A percentile compares a stretch with the other conserved stretches of the same genome.
Conservation (phyloP, 92 coral and sea anemone species). For the Virgularia gustaviana region DNA sequence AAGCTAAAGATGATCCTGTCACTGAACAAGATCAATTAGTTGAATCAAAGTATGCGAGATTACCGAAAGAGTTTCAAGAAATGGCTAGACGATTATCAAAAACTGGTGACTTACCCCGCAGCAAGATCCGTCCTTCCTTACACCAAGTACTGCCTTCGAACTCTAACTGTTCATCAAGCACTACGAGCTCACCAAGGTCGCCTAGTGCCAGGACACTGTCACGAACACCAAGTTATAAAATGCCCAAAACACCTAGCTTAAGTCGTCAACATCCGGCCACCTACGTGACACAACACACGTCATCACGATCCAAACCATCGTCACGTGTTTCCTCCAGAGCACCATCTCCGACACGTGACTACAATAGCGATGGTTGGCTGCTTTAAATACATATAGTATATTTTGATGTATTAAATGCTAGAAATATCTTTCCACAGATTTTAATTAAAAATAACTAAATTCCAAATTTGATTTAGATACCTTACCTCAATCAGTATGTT, state of each 20-base stretch:
- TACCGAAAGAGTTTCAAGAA: slow-evolving; percentile 92
- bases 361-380: slow-evolving; percentile 6
- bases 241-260: slow-evolving; percentile 78
- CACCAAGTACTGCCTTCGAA: slow-evolving; percentile 39
- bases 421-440: neutral
- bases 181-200: slow-evolving; percentile 41
- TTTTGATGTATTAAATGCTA: neutral
- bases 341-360: slow-evolving; percentile 57
- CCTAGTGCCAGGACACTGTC: slow-evolving; percentile 57
- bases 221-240: slow-evolving; percentile 70
- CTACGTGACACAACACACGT: slow-evolving; percentile 72
- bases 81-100: slow-evolving; percentile 89
- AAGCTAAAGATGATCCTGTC: neutral
- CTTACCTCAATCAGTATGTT: too few species aligned
- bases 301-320: slow-evolving; percentile 73
- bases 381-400: neutral
- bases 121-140: slow-evolving; percentile 37
- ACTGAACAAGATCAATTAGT: slow-evolving; percentile 61
- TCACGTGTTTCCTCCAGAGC: slow-evolving; percentile 81
- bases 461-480: too few species aligned
- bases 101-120: slow-evolving; percentile 66
- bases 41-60: slow-evolving; percentile 75
- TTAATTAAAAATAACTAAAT: too few species aligned
- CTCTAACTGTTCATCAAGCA: slow-evolving; percentile 51
- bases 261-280: slow-evolving; percentile 95